Conservation (phyloP, 2,888 invertebrate species). For the Dicyrtoma fusca region DNA sequence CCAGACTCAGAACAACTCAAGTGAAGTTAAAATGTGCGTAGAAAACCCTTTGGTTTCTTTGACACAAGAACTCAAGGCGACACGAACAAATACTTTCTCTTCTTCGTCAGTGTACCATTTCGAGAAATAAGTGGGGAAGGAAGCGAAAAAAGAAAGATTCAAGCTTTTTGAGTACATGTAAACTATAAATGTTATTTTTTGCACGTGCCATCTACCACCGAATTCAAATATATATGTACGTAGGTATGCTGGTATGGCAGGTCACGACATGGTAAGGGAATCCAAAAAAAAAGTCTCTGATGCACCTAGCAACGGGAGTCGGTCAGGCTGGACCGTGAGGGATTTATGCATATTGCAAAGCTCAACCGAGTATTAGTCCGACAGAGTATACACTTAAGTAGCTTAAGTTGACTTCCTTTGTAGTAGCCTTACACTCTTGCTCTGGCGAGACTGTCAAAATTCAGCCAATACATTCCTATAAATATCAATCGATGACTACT, state of each 20-base stretch:
- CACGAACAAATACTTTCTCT: neutral
- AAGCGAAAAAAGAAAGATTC: neutral
- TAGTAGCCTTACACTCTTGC: too few species aligned
- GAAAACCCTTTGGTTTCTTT: neutral
- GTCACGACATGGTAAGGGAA: too few species aligned
- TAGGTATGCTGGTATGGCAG: neutral
- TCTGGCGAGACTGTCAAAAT: too few species aligned
- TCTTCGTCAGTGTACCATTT: neutral
- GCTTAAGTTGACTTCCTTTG: too few species aligned
- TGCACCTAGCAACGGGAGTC: too few species aligned
- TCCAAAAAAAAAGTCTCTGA: too few species aligned
- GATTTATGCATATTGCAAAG: too few species aligned
- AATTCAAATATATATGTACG: neutral
- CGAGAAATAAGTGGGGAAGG: neutral
- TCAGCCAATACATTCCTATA: too few species aligned
- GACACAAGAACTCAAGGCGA: neutral
- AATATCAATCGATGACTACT: too few species aligned
- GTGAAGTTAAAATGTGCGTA: neutral
- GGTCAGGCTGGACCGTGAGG: too few species aligned
- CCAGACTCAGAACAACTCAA: neutral
- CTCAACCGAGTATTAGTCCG: too few species aligned
- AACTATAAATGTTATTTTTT: constrained; percentile 11
- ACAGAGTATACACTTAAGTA: too few species aligned
- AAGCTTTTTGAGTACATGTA: neutral
- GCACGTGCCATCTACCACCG: neutral